Conservation (phyloP, 2,797 vertebrate species). For the Forpus xanthops region DNA sequence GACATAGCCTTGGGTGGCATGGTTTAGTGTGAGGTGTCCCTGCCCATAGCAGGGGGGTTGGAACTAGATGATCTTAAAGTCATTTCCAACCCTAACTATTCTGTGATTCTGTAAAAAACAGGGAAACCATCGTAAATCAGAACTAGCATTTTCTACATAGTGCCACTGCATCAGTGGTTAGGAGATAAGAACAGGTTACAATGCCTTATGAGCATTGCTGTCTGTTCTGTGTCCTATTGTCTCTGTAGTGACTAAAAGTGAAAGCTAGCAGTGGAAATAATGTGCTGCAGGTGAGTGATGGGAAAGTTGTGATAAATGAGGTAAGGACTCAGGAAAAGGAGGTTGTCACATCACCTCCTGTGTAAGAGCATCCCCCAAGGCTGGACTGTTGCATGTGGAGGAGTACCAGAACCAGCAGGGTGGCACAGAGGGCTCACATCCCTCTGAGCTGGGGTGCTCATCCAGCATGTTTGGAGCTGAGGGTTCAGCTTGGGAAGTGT, state of each 20-base stretch:
- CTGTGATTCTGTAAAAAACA: background rate
- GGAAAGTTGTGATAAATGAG: background rate
- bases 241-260: background rate
- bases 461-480: background rate
- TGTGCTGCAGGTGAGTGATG: background rate
- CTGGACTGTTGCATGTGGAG: background rate
- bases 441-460: background rate
- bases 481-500: background rate
- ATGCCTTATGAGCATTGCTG: background rate
- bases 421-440: background rate
- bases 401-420: background rate
- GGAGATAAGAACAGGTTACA: background rate
- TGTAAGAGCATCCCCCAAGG: background rate
- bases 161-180: background rate
- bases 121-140: fast-evolving
- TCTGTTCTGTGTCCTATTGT: background rate
- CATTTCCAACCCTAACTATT: background rate
- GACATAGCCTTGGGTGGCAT: no score
- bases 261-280: background rate
- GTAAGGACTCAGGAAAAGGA: background rate
- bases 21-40: no score
- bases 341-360: fast-evolving
- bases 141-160: background rate
- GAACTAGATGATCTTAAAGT: background rate
- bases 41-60: background rate